Conservation (phyloP, 2,797 vertebrate genomes). For the Chelonia mydas region DNA sequence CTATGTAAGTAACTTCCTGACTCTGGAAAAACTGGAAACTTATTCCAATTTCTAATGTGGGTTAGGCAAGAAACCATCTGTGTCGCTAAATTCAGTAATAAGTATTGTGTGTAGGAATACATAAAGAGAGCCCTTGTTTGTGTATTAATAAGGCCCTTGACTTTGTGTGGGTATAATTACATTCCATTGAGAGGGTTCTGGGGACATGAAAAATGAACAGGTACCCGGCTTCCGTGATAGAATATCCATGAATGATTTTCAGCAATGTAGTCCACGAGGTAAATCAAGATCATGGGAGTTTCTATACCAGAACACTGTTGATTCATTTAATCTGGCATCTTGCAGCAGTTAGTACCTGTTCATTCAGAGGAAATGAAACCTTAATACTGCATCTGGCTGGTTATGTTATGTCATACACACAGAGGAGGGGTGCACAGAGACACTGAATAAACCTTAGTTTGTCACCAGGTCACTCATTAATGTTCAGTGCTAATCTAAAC, state of each 20-base stretch:
- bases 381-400: neutral
- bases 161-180: neutral
- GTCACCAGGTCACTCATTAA: neutral
- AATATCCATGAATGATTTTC: conserved; percentile 52
- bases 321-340: conserved; percentile 51
- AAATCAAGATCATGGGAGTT: conserved; percentile 57
- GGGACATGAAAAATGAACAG: neutral
- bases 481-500: neutral
- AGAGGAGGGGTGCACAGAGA: neutral
- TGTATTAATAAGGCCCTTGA: neutral
- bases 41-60: neutral
- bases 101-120: fast-evolving
- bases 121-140: neutral
- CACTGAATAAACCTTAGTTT: neutral
- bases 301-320: conserved; percentile 48
- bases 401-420: neutral
- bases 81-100: fast-evolving
- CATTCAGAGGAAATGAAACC: conserved; percentile 38
- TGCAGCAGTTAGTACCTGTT: conserved; percentile 23
- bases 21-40: fast-evolving
- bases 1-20: conserved; percentile 87
- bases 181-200: neutral
- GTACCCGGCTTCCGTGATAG: conserved; percentile 14
- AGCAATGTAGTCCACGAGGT: neutral
- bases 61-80: neutral